These are phyloP conservation scores for Nautilus pompilius DNA, from an alignment of 1,140 invertebrate genomes.

Conservation along the genomic window DNA sequence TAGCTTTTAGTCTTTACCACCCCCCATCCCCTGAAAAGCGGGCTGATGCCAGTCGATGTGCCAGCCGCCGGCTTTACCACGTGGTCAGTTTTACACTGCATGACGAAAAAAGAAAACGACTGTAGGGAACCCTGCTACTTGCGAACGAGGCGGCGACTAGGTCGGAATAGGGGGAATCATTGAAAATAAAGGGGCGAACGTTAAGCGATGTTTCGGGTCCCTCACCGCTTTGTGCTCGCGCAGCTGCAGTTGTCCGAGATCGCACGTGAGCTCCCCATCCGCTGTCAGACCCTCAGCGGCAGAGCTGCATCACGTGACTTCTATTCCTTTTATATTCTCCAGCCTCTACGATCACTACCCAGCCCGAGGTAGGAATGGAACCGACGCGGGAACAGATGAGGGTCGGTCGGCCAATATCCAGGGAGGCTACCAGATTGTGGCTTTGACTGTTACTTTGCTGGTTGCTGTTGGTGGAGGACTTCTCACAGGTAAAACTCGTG, in stretches of 20 bases:
- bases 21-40: no score
- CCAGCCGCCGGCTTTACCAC: no score
- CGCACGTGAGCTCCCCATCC: background rate
- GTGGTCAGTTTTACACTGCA: no score
- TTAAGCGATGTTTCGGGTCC: no score
- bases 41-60: no score
- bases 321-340: slow-evolving; percentile 28
- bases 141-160: no score
- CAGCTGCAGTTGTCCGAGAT: background rate
- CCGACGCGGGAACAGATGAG: slow-evolving; percentile 24
- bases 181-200: no score
- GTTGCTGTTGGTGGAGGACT: slow-evolving; percentile 73
- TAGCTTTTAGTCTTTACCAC: no score
- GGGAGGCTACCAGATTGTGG: slow-evolving; percentile 75
- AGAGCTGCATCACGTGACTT: background rate
- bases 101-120: no score
- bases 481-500: slow-evolving; percentile 67
- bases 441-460: slow-evolving; percentile 68
- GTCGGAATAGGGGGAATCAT: no score
- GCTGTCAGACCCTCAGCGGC: background rate
- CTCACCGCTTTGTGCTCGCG: no score
- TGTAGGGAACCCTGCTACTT: no score
- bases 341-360: slow-evolving; percentile 61
- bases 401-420: slow-evolving; percentile 68
- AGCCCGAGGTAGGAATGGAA: slow-evolving; percentile 30